Evolutionary conservation across 2,888 invertebrate genomes (phyloP).

Genomic region (Candidula unifasciata): DNA sequence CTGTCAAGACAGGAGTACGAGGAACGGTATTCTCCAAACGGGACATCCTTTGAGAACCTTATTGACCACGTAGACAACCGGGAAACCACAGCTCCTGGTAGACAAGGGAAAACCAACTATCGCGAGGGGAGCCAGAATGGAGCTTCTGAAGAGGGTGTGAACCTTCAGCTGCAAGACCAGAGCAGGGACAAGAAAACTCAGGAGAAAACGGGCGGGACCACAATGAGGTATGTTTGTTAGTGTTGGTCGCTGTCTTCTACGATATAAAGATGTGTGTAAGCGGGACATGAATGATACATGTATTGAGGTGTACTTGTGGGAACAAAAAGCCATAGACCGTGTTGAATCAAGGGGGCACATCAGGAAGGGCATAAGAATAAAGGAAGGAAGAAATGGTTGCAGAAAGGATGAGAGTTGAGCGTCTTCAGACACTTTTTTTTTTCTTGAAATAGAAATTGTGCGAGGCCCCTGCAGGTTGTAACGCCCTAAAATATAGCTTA

Average conservation of each 20-base stretch:
- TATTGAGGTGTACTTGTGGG: too few relatives aligned
- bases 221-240: neutral
- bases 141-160: neutral
- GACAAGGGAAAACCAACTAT: neutral
- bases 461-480: too few relatives aligned
- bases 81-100: neutral
- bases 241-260: neutral
- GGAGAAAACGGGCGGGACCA: conserved; percentile 5
- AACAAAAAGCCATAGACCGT: too few relatives aligned
- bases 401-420: too few relatives aligned
- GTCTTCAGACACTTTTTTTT: too few relatives aligned
- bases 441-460: too few relatives aligned
- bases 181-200: conserved; percentile 7
- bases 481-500: too few relatives aligned
- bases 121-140: neutral
- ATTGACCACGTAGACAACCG: neutral
- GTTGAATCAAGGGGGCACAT: too few relatives aligned
- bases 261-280: too few relatives aligned
- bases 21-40: neutral
- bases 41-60: neutral
- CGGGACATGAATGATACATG: too few relatives aligned
- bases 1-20: conserved; percentile 13
- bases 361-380: too few relatives aligned
- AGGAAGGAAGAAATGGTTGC: too few relatives aligned
- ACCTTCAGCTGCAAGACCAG: neutral